Evolutionary conservation across 2,113 vertebrate species (phyloP).

Genomic region (Petaurus breviceps): DNA sequence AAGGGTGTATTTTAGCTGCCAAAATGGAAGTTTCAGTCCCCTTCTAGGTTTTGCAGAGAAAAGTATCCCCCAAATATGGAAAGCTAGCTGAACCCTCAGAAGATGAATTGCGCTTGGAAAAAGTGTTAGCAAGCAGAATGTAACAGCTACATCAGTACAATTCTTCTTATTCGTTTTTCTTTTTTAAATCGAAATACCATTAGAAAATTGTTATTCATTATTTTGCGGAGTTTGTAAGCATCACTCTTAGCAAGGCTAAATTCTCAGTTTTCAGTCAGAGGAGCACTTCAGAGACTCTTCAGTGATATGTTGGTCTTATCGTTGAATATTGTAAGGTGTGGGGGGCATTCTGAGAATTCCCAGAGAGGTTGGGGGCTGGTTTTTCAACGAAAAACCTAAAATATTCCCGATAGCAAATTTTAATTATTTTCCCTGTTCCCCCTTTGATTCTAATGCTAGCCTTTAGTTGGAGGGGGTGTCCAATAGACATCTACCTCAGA

Average conservation of each 20-base stretch:
- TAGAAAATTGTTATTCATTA: background rate
- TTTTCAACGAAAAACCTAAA: constrained; percentile 29
- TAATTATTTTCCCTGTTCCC: background rate
- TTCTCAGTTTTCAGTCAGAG: background rate
- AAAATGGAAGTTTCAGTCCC: background rate
- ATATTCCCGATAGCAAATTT: background rate
- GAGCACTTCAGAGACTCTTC: background rate
- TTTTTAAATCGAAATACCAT: constrained; percentile 23
- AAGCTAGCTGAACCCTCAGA: constrained; percentile 43
- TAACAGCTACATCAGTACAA: constrained; percentile 24
- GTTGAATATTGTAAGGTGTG: background rate
- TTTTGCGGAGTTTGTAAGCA: background rate
- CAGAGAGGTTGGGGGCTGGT: background rate
- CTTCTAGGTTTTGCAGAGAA: background rate
- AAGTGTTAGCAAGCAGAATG: background rate
- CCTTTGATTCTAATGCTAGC: constrained; percentile 35
- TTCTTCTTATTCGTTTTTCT: background rate
- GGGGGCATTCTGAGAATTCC: background rate
- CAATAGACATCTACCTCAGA: constrained; percentile 47
- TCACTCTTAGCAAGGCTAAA: constrained; percentile 3
- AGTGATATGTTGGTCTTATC: background rate
- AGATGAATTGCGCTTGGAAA: constrained; percentile 27
- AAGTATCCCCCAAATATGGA: background rate
- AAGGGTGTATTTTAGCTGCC: background rate
- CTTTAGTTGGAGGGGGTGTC: background rate